Percentiles rank a stretch among this genome's conserved stretches.
Conservation (phyloP, 2,797 vertebrate species). For the Carapus acus region DNA sequence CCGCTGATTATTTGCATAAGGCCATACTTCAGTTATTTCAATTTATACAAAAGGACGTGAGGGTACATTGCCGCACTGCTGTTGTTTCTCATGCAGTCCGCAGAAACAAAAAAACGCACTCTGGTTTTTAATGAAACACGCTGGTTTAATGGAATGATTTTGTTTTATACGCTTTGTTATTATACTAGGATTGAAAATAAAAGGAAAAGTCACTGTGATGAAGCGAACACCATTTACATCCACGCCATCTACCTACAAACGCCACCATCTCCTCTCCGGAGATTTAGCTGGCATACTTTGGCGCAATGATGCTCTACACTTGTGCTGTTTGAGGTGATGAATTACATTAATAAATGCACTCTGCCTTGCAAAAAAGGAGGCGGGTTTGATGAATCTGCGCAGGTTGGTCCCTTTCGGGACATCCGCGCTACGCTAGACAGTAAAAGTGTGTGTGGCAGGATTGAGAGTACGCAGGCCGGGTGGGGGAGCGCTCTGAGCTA, state of each 20-base stretch:
- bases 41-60: too few species aligned
- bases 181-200: too few species aligned
- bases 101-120: neutral
- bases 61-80: neutral
- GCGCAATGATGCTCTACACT: too few species aligned
- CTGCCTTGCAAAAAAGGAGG: conserved; percentile 9
- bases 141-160: neutral
- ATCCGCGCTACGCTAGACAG: neutral
- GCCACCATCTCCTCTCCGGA: too few species aligned
- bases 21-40: too few species aligned
- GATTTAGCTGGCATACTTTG: too few species aligned
- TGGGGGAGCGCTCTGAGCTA: neutral
- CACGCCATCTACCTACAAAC: too few species aligned
- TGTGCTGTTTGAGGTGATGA: conserved; percentile 10
- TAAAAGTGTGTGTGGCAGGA: neutral
- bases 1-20: too few species aligned
- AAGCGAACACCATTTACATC: too few species aligned
- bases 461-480: too few species aligned
- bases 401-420: conserved; percentile 17
- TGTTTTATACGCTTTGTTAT: neutral
- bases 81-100: neutral
- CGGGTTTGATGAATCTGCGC: conserved; percentile 8
- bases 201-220: too few species aligned
- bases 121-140: neutral
- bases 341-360: conserved; percentile 7